These are phyloP conservation scores for Leptopilina drosophilae DNA, from an alignment of 2,888 invertebrate species.

Conservation along the genomic window DNA sequence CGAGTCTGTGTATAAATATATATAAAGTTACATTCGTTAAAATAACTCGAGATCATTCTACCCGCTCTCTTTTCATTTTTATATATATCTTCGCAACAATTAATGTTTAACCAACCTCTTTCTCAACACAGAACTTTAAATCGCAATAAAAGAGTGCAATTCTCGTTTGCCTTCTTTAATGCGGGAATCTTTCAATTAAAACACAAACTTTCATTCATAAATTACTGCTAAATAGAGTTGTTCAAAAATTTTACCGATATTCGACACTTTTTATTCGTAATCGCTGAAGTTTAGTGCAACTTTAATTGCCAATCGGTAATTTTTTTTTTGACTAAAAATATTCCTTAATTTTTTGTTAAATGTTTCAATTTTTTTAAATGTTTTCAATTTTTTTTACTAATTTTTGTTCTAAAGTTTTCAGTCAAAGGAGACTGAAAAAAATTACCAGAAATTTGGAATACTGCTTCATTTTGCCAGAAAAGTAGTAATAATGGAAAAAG, in stretches of 20 bases:
- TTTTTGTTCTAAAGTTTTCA: too few relatives aligned
- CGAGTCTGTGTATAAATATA: constrained; percentile 17
- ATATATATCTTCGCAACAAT: constrained; percentile 32
- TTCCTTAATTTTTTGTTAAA: too few relatives aligned
- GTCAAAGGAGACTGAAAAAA: too few relatives aligned
- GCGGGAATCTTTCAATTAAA: constrained; percentile 19
- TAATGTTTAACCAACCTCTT: constrained; percentile 36
- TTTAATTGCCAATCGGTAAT: not conserved
- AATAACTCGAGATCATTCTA: constrained; percentile 41
- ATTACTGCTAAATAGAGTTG: not conserved
- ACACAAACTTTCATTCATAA: not conserved
- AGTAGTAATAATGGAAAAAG: too few relatives aligned
- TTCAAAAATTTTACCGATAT: constrained; percentile 19
- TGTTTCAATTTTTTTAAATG: too few relatives aligned
- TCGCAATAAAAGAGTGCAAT: not conserved
- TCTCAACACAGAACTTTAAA: constrained; percentile 4
- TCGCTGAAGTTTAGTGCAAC: not conserved
- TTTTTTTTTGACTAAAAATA: too few relatives aligned
- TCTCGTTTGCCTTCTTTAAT: not conserved
- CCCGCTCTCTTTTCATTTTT: constrained; percentile 22
- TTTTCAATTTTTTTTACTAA: too few relatives aligned
- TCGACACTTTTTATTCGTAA: not conserved
- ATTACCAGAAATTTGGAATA: too few relatives aligned
- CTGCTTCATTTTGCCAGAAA: too few relatives aligned
- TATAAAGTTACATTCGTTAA: constrained; percentile 43